Percentiles rank a stretch among this genome's conserved stretches.
Conservation (phyloP, 2,888 invertebrate species). For the Chydorus sphaericus region DNA sequence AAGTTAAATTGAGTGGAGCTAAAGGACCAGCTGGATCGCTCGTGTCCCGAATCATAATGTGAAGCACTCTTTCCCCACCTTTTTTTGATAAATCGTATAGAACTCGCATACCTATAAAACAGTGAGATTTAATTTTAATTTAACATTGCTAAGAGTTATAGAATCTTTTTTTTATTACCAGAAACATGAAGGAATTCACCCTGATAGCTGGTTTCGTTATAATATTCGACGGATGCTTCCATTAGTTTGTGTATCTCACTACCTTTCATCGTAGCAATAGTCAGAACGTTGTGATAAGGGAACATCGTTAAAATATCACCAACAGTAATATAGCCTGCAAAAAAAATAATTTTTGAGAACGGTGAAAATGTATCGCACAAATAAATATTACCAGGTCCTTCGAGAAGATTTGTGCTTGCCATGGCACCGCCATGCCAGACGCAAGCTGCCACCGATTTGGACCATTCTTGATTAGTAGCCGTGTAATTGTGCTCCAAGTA, state of each 20-base stretch:
- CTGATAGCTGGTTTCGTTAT: not conserved
- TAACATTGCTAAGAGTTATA: not conserved
- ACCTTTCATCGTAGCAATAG: not conserved
- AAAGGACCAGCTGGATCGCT: not conserved
- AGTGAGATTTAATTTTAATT: not conserved
- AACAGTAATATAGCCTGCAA: conserved; percentile 4
- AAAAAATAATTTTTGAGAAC: not conserved
- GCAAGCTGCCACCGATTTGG: conserved; percentile 2
- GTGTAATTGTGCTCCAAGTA: not conserved
- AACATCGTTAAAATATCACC: conserved; percentile 11
- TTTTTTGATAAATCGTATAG: conserved; percentile 11
- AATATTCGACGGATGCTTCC: conserved; percentile 6
- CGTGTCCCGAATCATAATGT: conserved; percentile 6
- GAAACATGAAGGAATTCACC: conserved; percentile 10
- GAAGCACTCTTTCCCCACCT: not conserved
- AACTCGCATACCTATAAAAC: conserved; percentile 1
- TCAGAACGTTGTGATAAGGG: not conserved
- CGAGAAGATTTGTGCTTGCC: not conserved
- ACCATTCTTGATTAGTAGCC: not conserved
- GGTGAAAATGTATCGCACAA: not conserved
- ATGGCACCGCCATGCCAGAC: conserved; percentile 13
- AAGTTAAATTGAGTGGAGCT: not conserved
- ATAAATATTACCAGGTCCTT: not conserved
- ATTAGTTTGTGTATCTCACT: not conserved
- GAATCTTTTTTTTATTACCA: not conserved